Evolutionary conservation across 2,888 invertebrate species (phyloP), one percentile per base, ranked within the genome.

Genomic region (Mythimna ferrago): DNA sequence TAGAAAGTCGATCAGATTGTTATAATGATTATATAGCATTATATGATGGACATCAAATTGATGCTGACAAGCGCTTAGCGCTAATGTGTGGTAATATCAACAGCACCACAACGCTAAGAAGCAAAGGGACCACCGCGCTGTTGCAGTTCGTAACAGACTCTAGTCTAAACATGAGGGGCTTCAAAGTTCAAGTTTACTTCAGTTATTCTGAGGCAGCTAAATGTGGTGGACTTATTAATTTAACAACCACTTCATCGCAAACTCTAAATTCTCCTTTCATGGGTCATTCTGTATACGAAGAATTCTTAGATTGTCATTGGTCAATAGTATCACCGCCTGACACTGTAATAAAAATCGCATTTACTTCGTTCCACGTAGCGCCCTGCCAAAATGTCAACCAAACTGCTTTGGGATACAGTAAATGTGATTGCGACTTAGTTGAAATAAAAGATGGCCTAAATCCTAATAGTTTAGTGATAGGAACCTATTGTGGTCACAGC

Each of bases 281-380:
- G 58, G 88, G 83, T 56, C 86, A 87, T 35, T 92, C 92, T 35
- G 93, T 96, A 0, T 98, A 98, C 88, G 97, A 97, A 80, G 92
- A 96, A 56, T 94, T 97, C 82, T 94, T 98, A 84, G 98, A 98
- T 84, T 99, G 99, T 89, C 95, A 97, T 65, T 99, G 98, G 98
- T 92, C 93, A 7, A 94, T 99, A 57, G 93, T 91, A 65, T 97
- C 97, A 0, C 96, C 97, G 0, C 88, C 88, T 2, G 97, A 97
- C 69, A 96, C 97, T 81, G 94, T 97, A 9, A 94, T 99, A 2
- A 96, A 96, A 87, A 91, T 98, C 2, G 95, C 97, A 71, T 96
- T 97, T 66, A 92, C 92, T 44, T 92, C 94, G 19, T 93, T 97
- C 63, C 96, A 97, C 84, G 86, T 97, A 53, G 94, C 96, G n/a